A percentile compares a stretch with the other conserved stretches of the same genome.
phyloP scores from a whole-genome alignment of 2,888 invertebrate genomes.

The Mystacides longicornis region DNA sequence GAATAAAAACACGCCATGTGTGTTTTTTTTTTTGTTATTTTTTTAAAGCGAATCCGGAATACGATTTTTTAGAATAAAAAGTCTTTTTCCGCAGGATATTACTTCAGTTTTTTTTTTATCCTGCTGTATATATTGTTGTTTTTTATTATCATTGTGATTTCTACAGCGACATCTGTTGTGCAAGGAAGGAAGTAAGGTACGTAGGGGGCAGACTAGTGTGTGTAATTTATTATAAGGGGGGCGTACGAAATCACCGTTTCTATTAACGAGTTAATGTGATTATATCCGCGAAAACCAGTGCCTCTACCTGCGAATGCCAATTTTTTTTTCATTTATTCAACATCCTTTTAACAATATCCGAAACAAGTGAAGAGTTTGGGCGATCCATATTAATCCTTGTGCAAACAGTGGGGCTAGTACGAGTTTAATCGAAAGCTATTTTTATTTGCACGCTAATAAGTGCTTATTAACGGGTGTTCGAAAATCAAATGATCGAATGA shows the following conservation, averaged over 20 bases:
- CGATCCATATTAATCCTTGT: too few relatives aligned
- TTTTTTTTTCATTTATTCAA: too few relatives aligned
- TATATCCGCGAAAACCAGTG: background rate
- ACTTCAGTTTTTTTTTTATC: too few relatives aligned
- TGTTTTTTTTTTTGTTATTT: constrained; percentile 7
- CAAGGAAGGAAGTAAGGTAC: background rate
- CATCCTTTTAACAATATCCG: too few relatives aligned
- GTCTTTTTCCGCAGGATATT: constrained; percentile 25
- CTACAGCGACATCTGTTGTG: constrained; percentile 5
- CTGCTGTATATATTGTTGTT: constrained; percentile 15
- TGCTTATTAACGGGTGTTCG: too few relatives aligned
- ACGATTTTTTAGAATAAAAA: constrained; percentile 21
- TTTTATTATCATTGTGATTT: background rate
- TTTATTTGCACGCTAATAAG: too few relatives aligned
- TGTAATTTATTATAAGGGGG: background rate
- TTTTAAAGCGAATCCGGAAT: constrained; percentile 14
- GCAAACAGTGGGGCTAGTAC: too few relatives aligned
- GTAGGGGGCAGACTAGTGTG: background rate
- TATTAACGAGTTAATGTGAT: background rate
- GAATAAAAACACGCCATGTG: constrained; percentile 24
- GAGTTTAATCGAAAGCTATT: too few relatives aligned
- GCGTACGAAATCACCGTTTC: background rate
- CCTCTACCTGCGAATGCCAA: too few relatives aligned
- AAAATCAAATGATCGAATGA: too few relatives aligned
- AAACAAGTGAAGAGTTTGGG: too few relatives aligned